Base-by-base conservation (phyloP, 1,140 invertebrate species). In the Halyomorpha halys region DNA sequence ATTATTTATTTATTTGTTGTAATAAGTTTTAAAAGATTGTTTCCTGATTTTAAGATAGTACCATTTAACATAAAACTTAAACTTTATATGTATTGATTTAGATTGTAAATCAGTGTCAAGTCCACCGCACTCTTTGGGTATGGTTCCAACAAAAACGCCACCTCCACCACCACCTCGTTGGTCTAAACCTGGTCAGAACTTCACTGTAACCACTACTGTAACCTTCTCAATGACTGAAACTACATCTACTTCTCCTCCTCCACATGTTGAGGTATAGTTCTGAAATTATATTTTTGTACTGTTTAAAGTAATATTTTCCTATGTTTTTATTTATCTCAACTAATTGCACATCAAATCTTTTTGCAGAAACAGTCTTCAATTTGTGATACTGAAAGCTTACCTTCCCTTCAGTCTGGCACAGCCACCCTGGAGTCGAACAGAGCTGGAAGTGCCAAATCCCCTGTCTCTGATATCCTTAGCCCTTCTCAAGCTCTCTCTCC, bases 201-300 rank as follows among this genome's bases (percentile, higher is more conserved):
- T 89, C 71, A 89, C 83, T 3, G 85, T 90, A 3, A 90, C 88
- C 9, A 89, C 87, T 3, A 89, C 87, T 0, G 85, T 90, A 8
- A 89, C 86, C 6, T 89, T 90, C 70, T 87, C 85, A 68, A 83
- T 90, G 65, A 86, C 86, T 70, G 73, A 78, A 34, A 73, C 71
- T 30, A 69, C 66, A 64, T 67, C 70, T 4, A n/a, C 63, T 69
- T 8, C 68, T 68, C 53, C 53, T 3, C 64, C 69, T 0, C 68
- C 59, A 16, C 66, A 67, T 60, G 65, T 70, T 18, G 69, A 70
- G 30, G 69, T 70, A 8, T 76, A 18, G 5, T 49, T 8, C 1
- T 49, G 47, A 18, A 49, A 49, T 49, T 4, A 19, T 21, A 49
- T 49, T 49, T 19, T 49, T 23, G 11, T 56, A 27, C 27, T 56